Evolutionary conservation across 1,140 invertebrate genomes (phyloP), one percentile per base, ranked within the genome.

Genomic region (Adoxophyes honmai): DNA sequence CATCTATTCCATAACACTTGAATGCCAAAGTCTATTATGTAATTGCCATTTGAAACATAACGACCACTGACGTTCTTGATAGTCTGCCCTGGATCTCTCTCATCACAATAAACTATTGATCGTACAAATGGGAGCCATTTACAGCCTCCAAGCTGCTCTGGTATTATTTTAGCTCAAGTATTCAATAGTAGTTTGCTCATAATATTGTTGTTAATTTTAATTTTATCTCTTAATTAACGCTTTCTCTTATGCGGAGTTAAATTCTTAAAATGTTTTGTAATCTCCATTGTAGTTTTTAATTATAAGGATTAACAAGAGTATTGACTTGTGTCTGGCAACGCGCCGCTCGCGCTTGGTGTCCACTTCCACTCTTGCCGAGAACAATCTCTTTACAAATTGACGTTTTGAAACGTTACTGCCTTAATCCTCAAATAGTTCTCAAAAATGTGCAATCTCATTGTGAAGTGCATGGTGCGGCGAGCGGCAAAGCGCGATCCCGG

Each of bases 21-120:
- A 75, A 88, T 86, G 82, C 85, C 85, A 88, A 88, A 88, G 85
- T 86, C 70, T 75, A 83, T 81, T n/a, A 73, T 86, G 72, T 72
- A 60, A 66, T 70, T 76, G 81, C 81, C 81, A 82, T 82, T 77
- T 37, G 18, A 48, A 48, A 48, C 42, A 48, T 48, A 72, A 70
- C 70, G 78, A 80, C 67, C 70, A 73, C 73, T 66, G 59, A 69
- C 70, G 62, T 70, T 65, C 60, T 72, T 59, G 75, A 70, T 72
- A 63, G 72, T 71, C 62, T 66, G 21, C 21, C 16, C 42, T 71
- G 69, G 80, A 83, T 85, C 74, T 83, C 75, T 73, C 70, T 78
- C 80, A 85, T 84, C 84, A 86, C 79, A 82, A 83, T 71, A 75
- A 76, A 78, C 69, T 81, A 76, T 83, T 78, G 73, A 79, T 80